Percentiles rank a stretch among this genome's conserved stretches.
phyloP scores from a whole-genome alignment of 2,113 vertebrate genomes.

The Polypterus bichir region DNA sequence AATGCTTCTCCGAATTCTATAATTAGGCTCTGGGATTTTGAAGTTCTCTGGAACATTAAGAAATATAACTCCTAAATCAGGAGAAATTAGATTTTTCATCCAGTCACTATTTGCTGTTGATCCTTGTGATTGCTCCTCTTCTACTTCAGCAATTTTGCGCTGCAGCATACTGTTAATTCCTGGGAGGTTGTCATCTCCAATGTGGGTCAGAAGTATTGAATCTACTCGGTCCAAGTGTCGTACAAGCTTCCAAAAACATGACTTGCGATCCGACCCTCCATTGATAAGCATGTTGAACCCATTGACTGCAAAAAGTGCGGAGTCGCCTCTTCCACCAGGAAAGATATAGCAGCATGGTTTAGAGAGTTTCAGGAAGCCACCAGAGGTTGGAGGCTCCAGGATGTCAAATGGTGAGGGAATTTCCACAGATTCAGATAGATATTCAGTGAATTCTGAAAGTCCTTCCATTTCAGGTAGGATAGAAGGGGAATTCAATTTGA shows the following conservation, averaged over 20 bases:
- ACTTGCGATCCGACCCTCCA: conserved; percentile 85
- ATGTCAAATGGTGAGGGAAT: conserved; percentile 92
- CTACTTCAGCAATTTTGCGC: conserved; percentile 78
- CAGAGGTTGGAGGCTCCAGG: conserved; percentile 84
- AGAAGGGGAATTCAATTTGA: conserved; percentile 80
- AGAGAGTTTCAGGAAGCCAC: conserved; percentile 88
- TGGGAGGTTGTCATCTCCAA: conserved; percentile 83
- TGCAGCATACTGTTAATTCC: conserved; percentile 92
- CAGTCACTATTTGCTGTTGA: conserved; percentile 88
- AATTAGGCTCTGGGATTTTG: conserved; percentile 62
- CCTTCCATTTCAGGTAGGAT: conserved; percentile 93
- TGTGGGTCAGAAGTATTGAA: conserved; percentile 87
- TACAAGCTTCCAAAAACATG: conserved; percentile 95
- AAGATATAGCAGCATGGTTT: conserved; percentile 97
- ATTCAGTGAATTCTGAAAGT: conserved; percentile 92
- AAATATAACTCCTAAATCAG: conserved; percentile 86
- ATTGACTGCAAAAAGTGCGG: conserved; percentile 87
- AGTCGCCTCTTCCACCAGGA: conserved; percentile 80
- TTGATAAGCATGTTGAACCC: conserved; percentile 97
- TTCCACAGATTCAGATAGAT: conserved; percentile 92
- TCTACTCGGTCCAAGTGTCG: conserved; percentile 87
- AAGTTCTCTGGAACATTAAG: conserved; percentile 82
- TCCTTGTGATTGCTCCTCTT: conserved; percentile 88
- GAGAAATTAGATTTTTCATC: conserved; percentile 95
- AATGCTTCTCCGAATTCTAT: conserved; percentile 64